Evolutionary conservation across 1,140 invertebrate genomes (phyloP).

Genomic region (Drosophila lowei): DNA sequence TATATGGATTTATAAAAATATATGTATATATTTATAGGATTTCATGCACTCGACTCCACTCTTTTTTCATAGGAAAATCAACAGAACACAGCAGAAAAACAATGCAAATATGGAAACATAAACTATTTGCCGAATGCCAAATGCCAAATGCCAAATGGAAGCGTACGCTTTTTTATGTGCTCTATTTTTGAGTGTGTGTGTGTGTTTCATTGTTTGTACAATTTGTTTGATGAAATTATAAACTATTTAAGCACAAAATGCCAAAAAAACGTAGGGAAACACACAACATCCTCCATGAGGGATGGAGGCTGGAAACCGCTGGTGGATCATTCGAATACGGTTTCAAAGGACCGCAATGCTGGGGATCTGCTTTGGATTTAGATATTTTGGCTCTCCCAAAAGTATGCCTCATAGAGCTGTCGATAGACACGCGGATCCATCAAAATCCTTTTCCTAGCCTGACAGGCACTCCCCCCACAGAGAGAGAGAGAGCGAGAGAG

Average conservation of each 20-base stretch:
- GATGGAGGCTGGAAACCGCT: not conserved
- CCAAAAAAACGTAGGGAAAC: no score
- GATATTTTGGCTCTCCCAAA: no score
- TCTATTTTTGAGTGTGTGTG: conserved; percentile 1
- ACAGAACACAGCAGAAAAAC: conserved; percentile 16
- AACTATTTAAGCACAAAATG: conserved; percentile 30
- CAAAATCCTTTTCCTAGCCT: no score
- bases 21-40: conserved; percentile 28
- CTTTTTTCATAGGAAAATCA: conserved; percentile 15
- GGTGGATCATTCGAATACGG: no score
- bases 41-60: conserved; percentile 32
- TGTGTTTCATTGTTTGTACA: not conserved
- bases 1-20: conserved; percentile 22
- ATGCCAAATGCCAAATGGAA: conserved; percentile 21
- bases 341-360: no score
- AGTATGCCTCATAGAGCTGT: no score
- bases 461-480: no score
- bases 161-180: conserved; percentile 1
- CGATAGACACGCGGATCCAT: no score
- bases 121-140: conserved; percentile 41
- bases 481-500: not conserved
- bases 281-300: no score
- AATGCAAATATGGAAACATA: conserved; percentile 53
- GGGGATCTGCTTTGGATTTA: no score
- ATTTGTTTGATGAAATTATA: conserved; percentile 45